Evolutionary conservation across 1,140 invertebrate species (phyloP).

Genomic region (Chironomus tepperi): DNA sequence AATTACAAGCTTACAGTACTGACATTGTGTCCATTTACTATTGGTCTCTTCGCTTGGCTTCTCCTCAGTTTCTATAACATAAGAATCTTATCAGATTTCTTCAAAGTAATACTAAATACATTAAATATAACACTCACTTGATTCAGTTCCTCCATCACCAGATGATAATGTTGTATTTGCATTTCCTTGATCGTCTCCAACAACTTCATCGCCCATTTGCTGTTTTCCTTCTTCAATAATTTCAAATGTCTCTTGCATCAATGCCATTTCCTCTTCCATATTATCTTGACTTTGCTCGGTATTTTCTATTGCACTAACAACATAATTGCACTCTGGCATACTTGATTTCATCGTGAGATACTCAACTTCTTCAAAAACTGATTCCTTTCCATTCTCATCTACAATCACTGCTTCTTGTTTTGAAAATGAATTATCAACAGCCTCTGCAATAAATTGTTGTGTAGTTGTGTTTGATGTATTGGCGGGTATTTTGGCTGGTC

Average conservation of each 20-base stretch:
- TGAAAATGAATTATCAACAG: neutral
- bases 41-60: slow-evolving; percentile 30
- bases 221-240: slow-evolving; percentile 22
- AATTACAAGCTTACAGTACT: slow-evolving; percentile 42
- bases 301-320: slow-evolving; percentile 19
- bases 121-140: neutral
- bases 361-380: slow-evolving; percentile 17
- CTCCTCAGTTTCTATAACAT: slow-evolving; percentile 2
- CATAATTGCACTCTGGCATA: slow-evolving; percentile 11
- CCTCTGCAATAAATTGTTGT: slow-evolving; percentile 11
- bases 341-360: slow-evolving; percentile 13
- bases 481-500: slow-evolving; percentile 12
- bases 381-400: slow-evolving; percentile 20
- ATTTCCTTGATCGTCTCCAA: neutral
- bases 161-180: neutral
- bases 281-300: slow-evolving; percentile 9
- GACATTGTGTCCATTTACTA: slow-evolving; percentile 42
- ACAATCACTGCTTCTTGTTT: neutral
- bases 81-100: neutral
- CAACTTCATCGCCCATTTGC: slow-evolving; percentile 1
- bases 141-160: neutral
- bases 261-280: slow-evolving; percentile 8
- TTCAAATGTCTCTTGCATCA: slow-evolving; percentile 12
- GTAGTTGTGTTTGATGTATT: neutral
- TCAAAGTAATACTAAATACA: neutral